Base-by-base conservation (phyloP, 2,797 vertebrate genomes). In the Rhinophrynus dorsalis region DNA sequence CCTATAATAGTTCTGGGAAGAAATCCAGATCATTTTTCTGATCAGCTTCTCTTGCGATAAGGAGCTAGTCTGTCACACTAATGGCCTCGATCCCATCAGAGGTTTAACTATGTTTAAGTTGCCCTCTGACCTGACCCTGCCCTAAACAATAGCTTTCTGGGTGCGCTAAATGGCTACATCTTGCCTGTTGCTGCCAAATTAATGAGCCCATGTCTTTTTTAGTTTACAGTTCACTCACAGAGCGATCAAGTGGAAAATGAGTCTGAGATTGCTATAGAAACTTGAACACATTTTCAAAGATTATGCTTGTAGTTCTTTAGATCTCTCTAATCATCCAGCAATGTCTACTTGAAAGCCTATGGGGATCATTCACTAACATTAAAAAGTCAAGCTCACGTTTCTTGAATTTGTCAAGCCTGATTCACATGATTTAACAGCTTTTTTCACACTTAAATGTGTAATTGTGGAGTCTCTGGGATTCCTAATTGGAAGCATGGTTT, bases 121-220 rank as follows among this genome's bases (percentile, higher is more conserved):
- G 95, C 90, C 94, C 96, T 96, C 90, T 95, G 95, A 96, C 96
- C 91, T 85, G 91, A 94, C 94, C 94, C 85, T 77, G 84, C 80
- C 88, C 90, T 89, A 85, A 92, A 97, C 94, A 97, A 96, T 95
- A 90, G 93, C 88, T 91, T 94, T 95, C 89, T 81, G 93, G 94
- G 88, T 94, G 93, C 90, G 92, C 91, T 90, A 95, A 94, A 88
- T 91, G 92, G 90, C 90, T 91, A 90, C 88, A 90, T 92, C 91
- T 92, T 92, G 90, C 92, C 87, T 82, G 86, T 90, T 89, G 88
- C 92, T 93, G 94, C 91, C 91, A 92, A 94, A 94, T 95, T 98
- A 99, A 99, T 96, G 96, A 98, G 95, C 90, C 93, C 91, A 94
- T 92, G 96, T 98, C 96, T 90, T 93, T 90, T 95, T 90, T 85